These are phyloP conservation scores for Norana najaformis DNA, from an alignment of 2,888 invertebrate species.

Conservation along the genomic window DNA sequence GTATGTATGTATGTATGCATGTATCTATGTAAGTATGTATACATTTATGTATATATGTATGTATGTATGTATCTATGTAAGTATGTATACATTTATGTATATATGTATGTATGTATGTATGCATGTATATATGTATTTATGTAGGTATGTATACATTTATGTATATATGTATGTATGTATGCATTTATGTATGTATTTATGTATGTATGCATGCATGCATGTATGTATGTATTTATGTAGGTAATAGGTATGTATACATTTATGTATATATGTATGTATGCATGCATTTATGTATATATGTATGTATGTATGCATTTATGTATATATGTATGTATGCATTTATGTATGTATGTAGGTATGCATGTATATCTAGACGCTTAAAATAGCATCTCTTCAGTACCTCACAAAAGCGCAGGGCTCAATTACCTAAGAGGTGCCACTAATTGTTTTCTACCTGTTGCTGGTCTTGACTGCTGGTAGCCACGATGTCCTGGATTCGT, in stretches of 20 bases:
- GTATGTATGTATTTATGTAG: too few species aligned
- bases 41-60: background rate
- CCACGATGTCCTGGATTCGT: background rate
- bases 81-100: background rate
- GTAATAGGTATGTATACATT: too few species aligned
- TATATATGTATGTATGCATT: too few species aligned
- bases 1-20: background rate
- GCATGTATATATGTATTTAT: too few species aligned
- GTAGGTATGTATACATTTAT: too few species aligned
- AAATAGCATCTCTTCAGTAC: background rate
- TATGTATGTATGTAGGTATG: too few species aligned
- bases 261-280: too few species aligned
- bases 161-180: too few species aligned
- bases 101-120: background rate
- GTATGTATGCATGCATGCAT: too few species aligned
- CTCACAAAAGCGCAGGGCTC: background rate
- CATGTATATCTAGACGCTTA: background rate
- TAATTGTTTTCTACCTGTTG: background rate
- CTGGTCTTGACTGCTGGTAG: background rate
- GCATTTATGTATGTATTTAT: too few species aligned
- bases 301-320: too few species aligned
- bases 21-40: background rate
- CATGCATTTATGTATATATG: too few species aligned
- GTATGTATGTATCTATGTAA: background rate
- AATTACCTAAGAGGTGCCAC: background rate